Conservation (phyloP, 30 jellyfish, hydroid and myxozoan genomes). For the Chironex yamaguchii region DNA sequence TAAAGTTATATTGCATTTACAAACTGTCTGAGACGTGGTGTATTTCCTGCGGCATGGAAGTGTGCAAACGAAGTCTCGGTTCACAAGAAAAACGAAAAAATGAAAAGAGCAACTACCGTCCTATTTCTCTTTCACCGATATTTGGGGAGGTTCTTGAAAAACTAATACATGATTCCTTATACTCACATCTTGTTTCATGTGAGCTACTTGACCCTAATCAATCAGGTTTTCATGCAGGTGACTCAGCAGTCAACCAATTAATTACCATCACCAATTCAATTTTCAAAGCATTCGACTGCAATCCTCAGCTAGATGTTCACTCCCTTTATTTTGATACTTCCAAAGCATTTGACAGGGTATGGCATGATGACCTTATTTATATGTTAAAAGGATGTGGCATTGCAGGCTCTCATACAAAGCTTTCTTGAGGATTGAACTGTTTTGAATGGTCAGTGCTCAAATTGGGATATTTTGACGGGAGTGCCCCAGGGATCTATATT, state of each 20-base stretch:
- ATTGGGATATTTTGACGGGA: too few species aligned
- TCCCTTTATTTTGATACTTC: slow-evolving; percentile 8
- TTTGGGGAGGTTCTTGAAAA: slow-evolving; percentile 44
- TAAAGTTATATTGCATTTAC: too few species aligned
- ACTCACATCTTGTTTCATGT: slow-evolving; percentile 47
- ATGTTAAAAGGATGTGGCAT: slow-evolving; percentile 11
- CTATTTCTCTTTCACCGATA: slow-evolving; percentile 24
- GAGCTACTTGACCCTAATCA: slow-evolving; percentile 24
- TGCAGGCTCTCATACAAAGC: slow-evolving; percentile 19
- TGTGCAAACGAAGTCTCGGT: slow-evolving; percentile 33
- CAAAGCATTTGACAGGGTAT: slow-evolving; percentile 21
- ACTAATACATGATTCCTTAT: slow-evolving; percentile 39
- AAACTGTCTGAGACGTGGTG: slow-evolving; percentile 30
- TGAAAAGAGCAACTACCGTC: slow-evolving; percentile 9
- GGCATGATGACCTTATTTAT: slow-evolving; percentile 30
- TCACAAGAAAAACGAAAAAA: slow-evolving; percentile 38
- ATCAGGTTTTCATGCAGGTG: neutral
- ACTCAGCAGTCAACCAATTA: too few species aligned
- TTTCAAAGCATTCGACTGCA: neutral
- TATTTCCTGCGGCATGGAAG: slow-evolving; percentile 36
- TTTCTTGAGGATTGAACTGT: slow-evolving; percentile 29
- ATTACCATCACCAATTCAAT: slow-evolving; percentile 26
- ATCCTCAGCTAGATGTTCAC: neutral
- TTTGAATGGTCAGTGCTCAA: too few species aligned
- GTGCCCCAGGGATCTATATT: too few species aligned